Base-by-base conservation (phyloP, 2,888 invertebrate genomes). In the Pharmacophagus antenor region DNA sequence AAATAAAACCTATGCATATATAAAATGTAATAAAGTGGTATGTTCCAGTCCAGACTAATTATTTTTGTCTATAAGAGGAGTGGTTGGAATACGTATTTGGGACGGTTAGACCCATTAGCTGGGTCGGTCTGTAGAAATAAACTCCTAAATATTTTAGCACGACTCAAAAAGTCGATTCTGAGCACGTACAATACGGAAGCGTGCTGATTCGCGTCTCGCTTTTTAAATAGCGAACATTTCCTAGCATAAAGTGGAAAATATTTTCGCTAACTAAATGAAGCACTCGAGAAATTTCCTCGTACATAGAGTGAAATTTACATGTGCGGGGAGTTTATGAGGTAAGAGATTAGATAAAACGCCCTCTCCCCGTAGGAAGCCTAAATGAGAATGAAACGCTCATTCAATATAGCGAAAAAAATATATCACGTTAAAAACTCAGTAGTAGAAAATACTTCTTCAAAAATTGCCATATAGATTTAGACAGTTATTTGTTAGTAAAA, bases 301-400 rank as follows among this genome's bases (percentile, higher is more conserved):
- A 23, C 49, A 41, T 41, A 25, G 41, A 49, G 49, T 48, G 48
- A 49, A 56, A 56, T 56, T 47, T 56, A 25, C 49, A 56, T 41
- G 41, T 49, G 49, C 41, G 55, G 23, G n/a, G 53, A 42, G 23
- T 53, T 53, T 53, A 44, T 53, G 42, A 44, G 23, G 53, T 23
- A 15, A 22, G 25, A 53, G 53, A 53, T 37, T 53, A 53, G 53
- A 53, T 53, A 53, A 18, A 18, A 23, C 41, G 21, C 52, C 3
- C 41, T 23, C n/a, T 5, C 52, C 21, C 8, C 22, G 42, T 10
- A n/a, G 37, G 37, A 37, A 37, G 37, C 37, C 37, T 37, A 37
- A n/a, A 37, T n/a, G 37, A 15, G 37, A 37, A 5, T 15, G 37
- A 37, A 37, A 37, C n/a, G n/a, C n/a, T 37, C 37, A n/a, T 3